phyloP scores from a whole-genome alignment of 2,113 vertebrate genomes.

The Amphiprion ocellaris region DNA sequence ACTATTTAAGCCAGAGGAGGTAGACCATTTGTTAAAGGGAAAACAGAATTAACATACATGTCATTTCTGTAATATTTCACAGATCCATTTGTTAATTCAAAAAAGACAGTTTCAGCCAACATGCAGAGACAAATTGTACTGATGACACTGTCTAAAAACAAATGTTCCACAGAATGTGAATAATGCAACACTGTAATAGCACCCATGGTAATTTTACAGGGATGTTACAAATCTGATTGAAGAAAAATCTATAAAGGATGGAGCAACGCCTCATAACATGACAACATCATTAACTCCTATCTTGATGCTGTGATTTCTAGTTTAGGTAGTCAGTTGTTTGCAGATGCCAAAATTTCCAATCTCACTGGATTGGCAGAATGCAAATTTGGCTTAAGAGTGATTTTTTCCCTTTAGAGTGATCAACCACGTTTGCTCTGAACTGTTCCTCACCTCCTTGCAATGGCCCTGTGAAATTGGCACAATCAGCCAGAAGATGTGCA shows the following conservation, averaged over 20 bases:
- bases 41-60: slow-evolving; percentile 47
- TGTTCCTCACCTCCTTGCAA: slow-evolving; percentile 49
- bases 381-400: slow-evolving; percentile 22
- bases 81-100: slow-evolving; percentile 42
- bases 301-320: slow-evolving; percentile 2
- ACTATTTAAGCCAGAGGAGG: slow-evolving; percentile 52
- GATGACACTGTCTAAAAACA: slow-evolving; percentile 37
- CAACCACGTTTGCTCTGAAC: slow-evolving; percentile 34
- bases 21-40: slow-evolving; percentile 25
- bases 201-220: neutral
- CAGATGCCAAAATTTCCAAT: neutral
- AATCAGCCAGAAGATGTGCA: slow-evolving; percentile 68
- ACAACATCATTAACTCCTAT: slow-evolving; percentile 9
- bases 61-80: slow-evolving; percentile 37
- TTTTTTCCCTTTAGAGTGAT: slow-evolving; percentile 58
- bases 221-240: slow-evolving; percentile 18
- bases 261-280: neutral
- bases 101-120: slow-evolving; percentile 22
- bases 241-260: neutral
- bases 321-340: neutral
- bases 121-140: slow-evolving; percentile 19
- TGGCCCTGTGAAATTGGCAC: slow-evolving; percentile 55
- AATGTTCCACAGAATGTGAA: slow-evolving; percentile 37
- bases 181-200: slow-evolving; percentile 29
- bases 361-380: neutral